Conservation (phyloP, 2,797 vertebrate species). For the Dendrocincla fuliginosa region DNA sequence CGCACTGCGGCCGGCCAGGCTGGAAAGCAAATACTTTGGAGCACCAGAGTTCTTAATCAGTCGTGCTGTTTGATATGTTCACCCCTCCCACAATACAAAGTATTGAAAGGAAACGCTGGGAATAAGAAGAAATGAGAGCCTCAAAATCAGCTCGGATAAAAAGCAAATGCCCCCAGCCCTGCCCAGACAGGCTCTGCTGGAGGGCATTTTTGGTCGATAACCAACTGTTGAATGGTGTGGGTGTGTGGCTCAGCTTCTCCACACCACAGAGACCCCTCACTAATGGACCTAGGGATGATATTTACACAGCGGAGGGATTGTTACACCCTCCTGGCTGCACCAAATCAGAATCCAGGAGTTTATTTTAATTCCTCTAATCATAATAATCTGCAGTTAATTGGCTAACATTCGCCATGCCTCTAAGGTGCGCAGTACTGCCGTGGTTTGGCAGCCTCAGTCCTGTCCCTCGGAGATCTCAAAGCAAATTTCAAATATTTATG, state of each 20-base stretch:
- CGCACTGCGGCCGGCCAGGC: not conserved
- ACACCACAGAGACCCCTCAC: accelerated
- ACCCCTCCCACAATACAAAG: not conserved
- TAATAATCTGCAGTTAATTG: conserved; percentile 33
- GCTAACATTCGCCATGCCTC: not conserved
- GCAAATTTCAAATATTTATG: conserved; percentile 41
- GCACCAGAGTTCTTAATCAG: not conserved
- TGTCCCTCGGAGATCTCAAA: not conserved
- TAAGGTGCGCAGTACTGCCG: not conserved
- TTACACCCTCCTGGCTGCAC: not conserved
- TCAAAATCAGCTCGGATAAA: not conserved
- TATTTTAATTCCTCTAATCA: conserved; percentile 11
- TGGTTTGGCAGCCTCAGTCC: not conserved
- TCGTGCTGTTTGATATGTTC: not conserved
- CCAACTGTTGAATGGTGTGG: not conserved
- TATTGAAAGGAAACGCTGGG: not conserved
- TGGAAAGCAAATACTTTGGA: not conserved
- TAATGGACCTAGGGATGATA: not conserved
- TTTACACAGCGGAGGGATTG: not conserved
- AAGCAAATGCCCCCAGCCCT: not conserved
- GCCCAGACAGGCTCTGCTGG: not conserved
- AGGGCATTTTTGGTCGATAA: not conserved
- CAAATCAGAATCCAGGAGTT: not conserved
- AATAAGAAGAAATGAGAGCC: not conserved
- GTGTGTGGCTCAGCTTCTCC: not conserved